Percentiles rank a stretch among this genome's conserved stretches.
These are phyloP conservation scores for Odontothrips loti DNA, from an alignment of 2,888 invertebrate genomes.

Conservation along the genomic window DNA sequence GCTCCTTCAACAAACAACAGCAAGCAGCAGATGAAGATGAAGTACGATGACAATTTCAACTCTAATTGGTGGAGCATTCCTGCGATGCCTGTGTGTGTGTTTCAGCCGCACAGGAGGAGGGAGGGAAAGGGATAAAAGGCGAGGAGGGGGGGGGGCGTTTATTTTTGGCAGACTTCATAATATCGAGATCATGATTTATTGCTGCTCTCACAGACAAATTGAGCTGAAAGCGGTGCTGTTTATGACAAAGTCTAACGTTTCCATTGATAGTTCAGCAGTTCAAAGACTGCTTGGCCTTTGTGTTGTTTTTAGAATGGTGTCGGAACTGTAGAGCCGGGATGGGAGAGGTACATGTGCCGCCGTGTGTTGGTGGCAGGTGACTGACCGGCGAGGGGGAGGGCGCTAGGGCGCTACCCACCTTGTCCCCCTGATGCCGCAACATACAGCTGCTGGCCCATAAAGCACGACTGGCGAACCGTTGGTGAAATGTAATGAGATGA, in stretches of 20 bases:
- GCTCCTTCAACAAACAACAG: too few relatives aligned
- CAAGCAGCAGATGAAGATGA: too few relatives aligned
- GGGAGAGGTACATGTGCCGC: too few relatives aligned
- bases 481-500: conserved; percentile 8
- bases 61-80: conserved; percentile 15
- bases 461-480: neutral
- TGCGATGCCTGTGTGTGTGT: neutral
- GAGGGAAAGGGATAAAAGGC: neutral
- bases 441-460: neutral
- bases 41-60: neutral
- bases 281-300: too few relatives aligned
- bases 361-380: neutral
- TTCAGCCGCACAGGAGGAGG: neutral
- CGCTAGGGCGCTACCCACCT: neutral
- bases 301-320: too few relatives aligned
- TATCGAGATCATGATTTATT: neutral
- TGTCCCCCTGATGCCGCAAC: neutral
- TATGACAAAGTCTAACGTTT: too few relatives aligned
- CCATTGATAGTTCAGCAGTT: too few relatives aligned
- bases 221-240: neutral
- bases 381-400: neutral
- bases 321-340: too few relatives aligned
- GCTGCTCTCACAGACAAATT: too few relatives aligned
- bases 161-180: neutral
- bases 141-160: neutral